A percentile compares a stretch with the other conserved stretches of the same genome.
phyloP scores from a whole-genome alignment of 2,888 invertebrate species.

The Tipula lateralis region DNA sequence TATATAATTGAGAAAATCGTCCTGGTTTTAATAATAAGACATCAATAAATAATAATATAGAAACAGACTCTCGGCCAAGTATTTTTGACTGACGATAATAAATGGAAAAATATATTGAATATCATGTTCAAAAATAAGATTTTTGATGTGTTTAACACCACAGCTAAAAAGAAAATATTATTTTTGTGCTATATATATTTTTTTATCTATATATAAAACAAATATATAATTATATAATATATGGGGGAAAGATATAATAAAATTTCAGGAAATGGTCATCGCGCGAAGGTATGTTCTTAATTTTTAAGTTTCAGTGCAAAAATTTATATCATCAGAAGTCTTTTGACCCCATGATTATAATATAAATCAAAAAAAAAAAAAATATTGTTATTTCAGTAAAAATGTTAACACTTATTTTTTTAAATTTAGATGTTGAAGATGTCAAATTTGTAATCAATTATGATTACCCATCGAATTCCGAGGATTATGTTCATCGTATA shows the following conservation, averaged over 20 bases:
- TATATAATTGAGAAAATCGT: background rate
- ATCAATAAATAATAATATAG: background rate
- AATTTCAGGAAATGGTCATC: background rate
- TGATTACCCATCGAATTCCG: conserved; percentile 95
- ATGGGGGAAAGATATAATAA: conserved; percentile 7
- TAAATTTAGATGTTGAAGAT: conserved; percentile 87
- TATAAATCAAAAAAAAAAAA: background rate
- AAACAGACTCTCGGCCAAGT: conserved; percentile 45
- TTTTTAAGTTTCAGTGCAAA: conserved; percentile 9
- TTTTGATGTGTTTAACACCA: background rate
- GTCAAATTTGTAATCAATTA: conserved; percentile 99
- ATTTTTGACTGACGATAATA: conserved; percentile 48
- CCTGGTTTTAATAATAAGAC: background rate
- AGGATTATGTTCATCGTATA: conserved; percentile 92
- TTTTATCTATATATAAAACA: conserved; percentile 39
- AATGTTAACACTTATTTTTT: conserved; percentile 30
- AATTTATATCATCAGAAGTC: background rate
- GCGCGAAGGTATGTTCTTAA: conserved; percentile 9
- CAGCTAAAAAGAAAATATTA: background rate
- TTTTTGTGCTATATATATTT: conserved; percentile 40
- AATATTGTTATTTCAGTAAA: background rate
- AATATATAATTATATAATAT: conserved; percentile 42
- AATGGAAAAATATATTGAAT: conserved; percentile 32
- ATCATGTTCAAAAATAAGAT: background rate
- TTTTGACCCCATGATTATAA: conserved; percentile 11